Conservation (phyloP, 2,797 vertebrate species). For the Alfaro cultratus region DNA sequence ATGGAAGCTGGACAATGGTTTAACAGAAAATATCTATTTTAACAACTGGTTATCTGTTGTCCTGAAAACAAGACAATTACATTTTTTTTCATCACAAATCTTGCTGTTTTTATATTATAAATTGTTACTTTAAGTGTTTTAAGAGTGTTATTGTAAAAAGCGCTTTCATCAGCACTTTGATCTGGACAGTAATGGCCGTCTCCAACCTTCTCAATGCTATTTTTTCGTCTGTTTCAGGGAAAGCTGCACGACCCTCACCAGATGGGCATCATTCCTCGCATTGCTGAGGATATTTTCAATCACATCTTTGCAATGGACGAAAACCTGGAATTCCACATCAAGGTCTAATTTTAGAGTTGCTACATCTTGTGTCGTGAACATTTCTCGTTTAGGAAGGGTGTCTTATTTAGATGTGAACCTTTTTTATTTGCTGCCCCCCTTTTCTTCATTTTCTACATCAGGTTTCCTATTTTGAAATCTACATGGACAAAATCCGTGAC, state of each 20-base stretch:
- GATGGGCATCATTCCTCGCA: conserved; percentile 97
- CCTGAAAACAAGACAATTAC: not conserved
- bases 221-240: conserved; percentile 77
- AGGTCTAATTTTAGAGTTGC: conserved; percentile 74
- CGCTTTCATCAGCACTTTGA: not conserved
- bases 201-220: not conserved
- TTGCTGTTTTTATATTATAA: not conserved
- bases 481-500: conserved; percentile 97
- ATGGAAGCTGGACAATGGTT: not conserved
- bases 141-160: not conserved
- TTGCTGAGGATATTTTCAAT: conserved; percentile 95
- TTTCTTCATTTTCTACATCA: conserved; percentile 50
- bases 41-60: not conserved
- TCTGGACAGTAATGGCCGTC: not conserved
- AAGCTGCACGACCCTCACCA: conserved; percentile 91
- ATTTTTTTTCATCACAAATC: not conserved
- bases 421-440: not conserved
- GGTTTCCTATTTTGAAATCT: conserved; percentile 99
- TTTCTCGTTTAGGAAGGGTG: not conserved
- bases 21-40: not conserved
- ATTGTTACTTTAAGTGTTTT: not conserved
- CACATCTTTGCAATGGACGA: conserved; percentile 98
- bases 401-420: not conserved
- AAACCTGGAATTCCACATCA: conserved; percentile 97
- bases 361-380: not conserved